Base-by-base conservation (phyloP, 2,888 invertebrate genomes). In the Opisthograptis luteolata region DNA sequence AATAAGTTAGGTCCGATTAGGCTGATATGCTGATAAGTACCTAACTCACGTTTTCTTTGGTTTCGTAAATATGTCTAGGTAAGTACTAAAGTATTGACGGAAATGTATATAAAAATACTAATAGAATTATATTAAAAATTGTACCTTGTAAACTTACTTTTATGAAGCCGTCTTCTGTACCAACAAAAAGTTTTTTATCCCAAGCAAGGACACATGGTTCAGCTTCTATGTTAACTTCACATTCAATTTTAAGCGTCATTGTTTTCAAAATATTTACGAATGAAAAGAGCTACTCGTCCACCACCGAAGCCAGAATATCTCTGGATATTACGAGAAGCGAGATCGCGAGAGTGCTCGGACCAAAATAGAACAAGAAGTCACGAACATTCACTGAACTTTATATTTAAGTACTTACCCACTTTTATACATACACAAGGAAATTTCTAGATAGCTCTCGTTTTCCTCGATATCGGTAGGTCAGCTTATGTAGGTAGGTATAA, bases 191-290 rank as follows among this genome's bases (percentile, higher is more conserved):
- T 58, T 77, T 76, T 9, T 65, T 64, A 50, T 84, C 78, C 83
- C 81, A 89, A 35, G 80, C 76, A 19, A 82, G 59, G 10, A 88
- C 81, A 68, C 81, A 83, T 1, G 90, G 87, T 50, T 87, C 88
- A 0, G 81, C 77, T 15, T 80, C 82, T 12, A 87, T 46, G 69
- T 80, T 83, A 1, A 62, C 57, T 70, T 89, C 86, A 20, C 49
- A 47, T 48, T 76, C 79, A 51, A 87, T 63, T 64, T 75, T 76
- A 25, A 90, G 60, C 41, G 82, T 64, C 89, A 90, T 90, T 57
- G 28, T 70, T 49, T 49, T 35, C 3, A 34, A 53, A 51, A 14
- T 43, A 31, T 39, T 42, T 10, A 5, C 4, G 8, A 19, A 2
- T 15, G 5, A 22, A 3, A 13, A 19, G 5, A 0, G 6, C 12